Conservation (phyloP, 2,888 invertebrate species). For the Nephrocerus scutellatus region DNA sequence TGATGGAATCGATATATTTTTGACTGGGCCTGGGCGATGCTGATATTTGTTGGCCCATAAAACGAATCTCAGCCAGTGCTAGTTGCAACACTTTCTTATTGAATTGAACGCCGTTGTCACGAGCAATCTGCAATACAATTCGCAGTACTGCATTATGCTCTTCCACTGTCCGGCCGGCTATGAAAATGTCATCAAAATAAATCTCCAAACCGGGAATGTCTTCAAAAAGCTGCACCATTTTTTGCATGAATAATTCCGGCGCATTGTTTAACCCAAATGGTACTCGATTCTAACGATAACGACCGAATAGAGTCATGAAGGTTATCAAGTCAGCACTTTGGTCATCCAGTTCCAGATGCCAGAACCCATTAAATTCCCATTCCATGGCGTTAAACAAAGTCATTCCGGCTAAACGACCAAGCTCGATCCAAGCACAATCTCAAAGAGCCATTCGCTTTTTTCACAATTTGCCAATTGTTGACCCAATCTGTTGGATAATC, state of each 20-base stretch:
- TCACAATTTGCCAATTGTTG: slow-evolving; percentile 19
- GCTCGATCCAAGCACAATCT: slow-evolving; percentile 20
- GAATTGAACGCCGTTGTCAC: slow-evolving; percentile 20
- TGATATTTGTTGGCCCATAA: slow-evolving; percentile 6
- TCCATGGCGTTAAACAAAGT: slow-evolving; percentile 11
- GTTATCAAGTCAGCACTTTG: slow-evolving; percentile 14
- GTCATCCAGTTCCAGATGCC: slow-evolving; percentile 17
- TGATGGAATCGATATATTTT: slow-evolving; percentile 5
- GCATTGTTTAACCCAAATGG: slow-evolving; percentile 14
- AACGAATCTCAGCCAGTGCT: not conserved
- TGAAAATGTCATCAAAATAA: slow-evolving; percentile 10
- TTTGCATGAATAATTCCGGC: slow-evolving; percentile 15
- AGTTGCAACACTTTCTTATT: slow-evolving; percentile 26
- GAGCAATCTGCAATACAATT: slow-evolving; percentile 13
- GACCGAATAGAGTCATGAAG: slow-evolving; percentile 14
- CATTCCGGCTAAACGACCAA: slow-evolving; percentile 6
- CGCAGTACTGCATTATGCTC: slow-evolving; percentile 17
- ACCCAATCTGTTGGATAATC: slow-evolving; percentile 21
- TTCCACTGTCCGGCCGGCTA: slow-evolving; percentile 5
- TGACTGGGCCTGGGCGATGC: slow-evolving; percentile 4
- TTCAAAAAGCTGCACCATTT: slow-evolving; percentile 12
- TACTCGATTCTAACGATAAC: slow-evolving; percentile 11
- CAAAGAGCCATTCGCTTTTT: slow-evolving; percentile 18
- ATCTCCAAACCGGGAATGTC: slow-evolving; percentile 9
- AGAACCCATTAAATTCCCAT: slow-evolving; percentile 17